Conservation (phyloP, 2,888 invertebrate species). For the Anaspis maculata region DNA sequence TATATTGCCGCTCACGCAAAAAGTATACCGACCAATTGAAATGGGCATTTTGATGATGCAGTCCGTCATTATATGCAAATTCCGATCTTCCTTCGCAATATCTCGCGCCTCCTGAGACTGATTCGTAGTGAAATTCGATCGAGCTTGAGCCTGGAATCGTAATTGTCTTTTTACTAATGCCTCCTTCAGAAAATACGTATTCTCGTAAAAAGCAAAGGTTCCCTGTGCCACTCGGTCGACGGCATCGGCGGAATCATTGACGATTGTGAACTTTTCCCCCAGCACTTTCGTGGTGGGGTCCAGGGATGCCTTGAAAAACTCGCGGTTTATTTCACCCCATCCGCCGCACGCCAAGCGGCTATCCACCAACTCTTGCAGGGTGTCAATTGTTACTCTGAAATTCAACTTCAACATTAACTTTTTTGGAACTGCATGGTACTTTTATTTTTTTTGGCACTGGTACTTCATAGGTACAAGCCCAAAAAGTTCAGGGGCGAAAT, state of each 20-base stretch:
- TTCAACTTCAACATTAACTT: conserved; percentile 2
- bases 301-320: conserved; percentile 60
- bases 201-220: conserved; percentile 72
- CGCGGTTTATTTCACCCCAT: conserved; percentile 62
- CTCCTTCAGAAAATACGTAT: conserved; percentile 60
- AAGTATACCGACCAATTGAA: conserved; percentile 45
- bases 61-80: conserved; percentile 73
- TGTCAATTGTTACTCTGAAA: conserved; percentile 69
- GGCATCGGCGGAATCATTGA: conserved; percentile 53
- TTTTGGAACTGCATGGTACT: too few species aligned
- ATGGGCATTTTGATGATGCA: conserved; percentile 76
- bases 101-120: conserved; percentile 13
- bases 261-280: conserved; percentile 56
- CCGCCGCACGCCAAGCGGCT: conserved; percentile 61
- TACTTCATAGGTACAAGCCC: too few species aligned
- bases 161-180: conserved; percentile 53
- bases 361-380: conserved; percentile 57
- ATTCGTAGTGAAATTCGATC: conserved; percentile 15
- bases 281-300: conserved; percentile 61
- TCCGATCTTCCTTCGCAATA: conserved; percentile 28
- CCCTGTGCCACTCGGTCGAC: conserved; percentile 62
- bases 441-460: too few species aligned
- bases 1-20: not conserved
- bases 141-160: conserved; percentile 24
- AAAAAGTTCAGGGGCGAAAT: too few species aligned